These are phyloP conservation scores for Diglossa brunneiventris DNA, from an alignment of 2,113 vertebrate genomes.

Conservation along the genomic window DNA sequence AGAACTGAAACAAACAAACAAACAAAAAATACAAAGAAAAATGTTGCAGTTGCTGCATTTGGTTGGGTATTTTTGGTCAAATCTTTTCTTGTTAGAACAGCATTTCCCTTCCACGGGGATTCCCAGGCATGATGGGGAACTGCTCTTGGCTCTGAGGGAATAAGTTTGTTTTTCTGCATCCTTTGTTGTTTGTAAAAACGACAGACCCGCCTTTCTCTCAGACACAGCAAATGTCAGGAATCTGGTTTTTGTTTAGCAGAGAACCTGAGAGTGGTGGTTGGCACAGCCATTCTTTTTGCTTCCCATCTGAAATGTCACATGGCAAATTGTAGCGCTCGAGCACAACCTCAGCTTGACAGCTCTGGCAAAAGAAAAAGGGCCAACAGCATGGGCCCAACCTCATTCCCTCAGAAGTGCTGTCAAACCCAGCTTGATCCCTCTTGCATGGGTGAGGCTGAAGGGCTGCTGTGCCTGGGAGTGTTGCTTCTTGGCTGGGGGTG, in stretches of 20 bases:
- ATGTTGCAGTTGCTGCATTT: neutral
- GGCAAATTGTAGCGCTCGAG: neutral
- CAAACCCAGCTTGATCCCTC: neutral
- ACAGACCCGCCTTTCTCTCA: neutral
- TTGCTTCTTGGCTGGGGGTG: neutral
- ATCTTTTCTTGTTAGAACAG: neutral
- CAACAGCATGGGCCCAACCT: neutral
- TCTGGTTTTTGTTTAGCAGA: slow-evolving; percentile 18
- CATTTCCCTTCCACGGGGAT: slow-evolving; percentile 32
- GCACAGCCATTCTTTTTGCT: slow-evolving; percentile 9
- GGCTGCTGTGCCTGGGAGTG: neutral
- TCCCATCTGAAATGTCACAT: slow-evolving; percentile 41
- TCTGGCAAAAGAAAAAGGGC: slow-evolving; percentile 49
- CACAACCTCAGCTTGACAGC: slow-evolving; percentile 22
- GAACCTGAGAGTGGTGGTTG: slow-evolving; percentile 23
- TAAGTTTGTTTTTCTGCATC: neutral
- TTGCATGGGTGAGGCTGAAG: slow-evolving; percentile 1
- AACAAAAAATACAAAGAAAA: neutral
- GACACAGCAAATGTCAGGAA: neutral
- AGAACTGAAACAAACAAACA: neutral
- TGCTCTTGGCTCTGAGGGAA: neutral
- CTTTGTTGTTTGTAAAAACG: neutral
- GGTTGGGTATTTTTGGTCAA: slow-evolving; percentile 40
- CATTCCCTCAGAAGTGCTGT: neutral
- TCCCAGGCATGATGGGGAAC: slow-evolving; percentile 9